A percentile compares a stretch with the other conserved stretches of the same genome.
phyloP scores from a whole-genome alignment of 2,113 vertebrate genomes.

The Setophaga kirtlandii region DNA sequence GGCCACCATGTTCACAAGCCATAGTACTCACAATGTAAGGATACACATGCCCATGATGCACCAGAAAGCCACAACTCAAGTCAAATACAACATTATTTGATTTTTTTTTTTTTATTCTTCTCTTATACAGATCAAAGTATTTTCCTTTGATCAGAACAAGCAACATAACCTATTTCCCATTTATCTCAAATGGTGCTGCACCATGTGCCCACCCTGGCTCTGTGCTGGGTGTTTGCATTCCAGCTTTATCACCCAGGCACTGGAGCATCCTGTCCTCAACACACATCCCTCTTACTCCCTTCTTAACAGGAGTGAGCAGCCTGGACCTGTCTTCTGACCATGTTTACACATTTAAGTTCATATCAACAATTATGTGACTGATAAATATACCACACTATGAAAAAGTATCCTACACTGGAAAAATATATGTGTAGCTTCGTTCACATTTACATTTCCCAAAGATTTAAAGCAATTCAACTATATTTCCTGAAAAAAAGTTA shows the following conservation, averaged over 20 bases:
- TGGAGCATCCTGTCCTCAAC: not conserved
- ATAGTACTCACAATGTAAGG: accelerated
- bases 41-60: accelerated
- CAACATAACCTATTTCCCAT: not conserved
- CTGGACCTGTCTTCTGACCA: not conserved
- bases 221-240: not conserved
- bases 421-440: not conserved
- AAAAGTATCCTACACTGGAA: not conserved
- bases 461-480: not conserved
- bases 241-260: not conserved
- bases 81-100: not conserved
- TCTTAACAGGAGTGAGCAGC: not conserved
- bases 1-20: not conserved
- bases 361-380: not conserved
- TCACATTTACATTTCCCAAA: not conserved
- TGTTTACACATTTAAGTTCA: not conserved
- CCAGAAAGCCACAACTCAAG: not conserved
- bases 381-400: not conserved
- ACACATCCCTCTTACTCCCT: not conserved
- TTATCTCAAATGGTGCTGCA: not conserved
- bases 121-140: not conserved
- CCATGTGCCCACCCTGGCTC: accelerated
- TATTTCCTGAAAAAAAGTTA: not conserved
- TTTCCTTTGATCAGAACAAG: not conserved
- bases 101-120: not conserved